Conservation (phyloP, 2,888 invertebrate genomes). For the Drosophila ustulata region DNA sequence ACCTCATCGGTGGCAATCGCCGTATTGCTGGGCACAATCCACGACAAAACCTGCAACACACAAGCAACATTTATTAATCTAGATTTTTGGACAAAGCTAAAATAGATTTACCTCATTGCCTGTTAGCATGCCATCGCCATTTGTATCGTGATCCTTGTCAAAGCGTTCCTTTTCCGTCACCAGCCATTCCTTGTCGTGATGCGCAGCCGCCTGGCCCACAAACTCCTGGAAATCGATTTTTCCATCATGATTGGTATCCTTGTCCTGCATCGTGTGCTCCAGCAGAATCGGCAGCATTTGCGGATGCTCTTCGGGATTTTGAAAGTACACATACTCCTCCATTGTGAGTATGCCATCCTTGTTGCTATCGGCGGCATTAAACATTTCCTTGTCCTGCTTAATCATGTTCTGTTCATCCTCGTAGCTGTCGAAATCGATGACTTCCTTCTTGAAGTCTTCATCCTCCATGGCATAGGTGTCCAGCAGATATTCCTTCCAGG, state of each 20-base stretch:
- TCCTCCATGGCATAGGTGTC: conserved; percentile 93
- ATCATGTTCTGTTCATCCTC: conserved; percentile 88
- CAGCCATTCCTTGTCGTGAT: conserved; percentile 91
- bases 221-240: conserved; percentile 90
- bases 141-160: conserved; percentile 93
- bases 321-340: conserved; percentile 94
- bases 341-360: conserved; percentile 91
- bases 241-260: conserved; percentile 94
- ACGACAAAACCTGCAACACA: conserved; percentile 88
- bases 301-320: conserved; percentile 96
- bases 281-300: conserved; percentile 93
- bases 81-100: no score
- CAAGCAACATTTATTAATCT: background rate
- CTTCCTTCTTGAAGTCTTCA: conserved; percentile 85
- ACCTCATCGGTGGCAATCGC: conserved; percentile 96
- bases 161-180: conserved; percentile 92
- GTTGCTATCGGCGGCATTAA: conserved; percentile 93
- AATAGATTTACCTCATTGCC: conserved; percentile 87
- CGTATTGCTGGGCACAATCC: conserved; percentile 96
- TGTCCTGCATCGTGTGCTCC: conserved; percentile 93
- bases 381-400: conserved; percentile 94
- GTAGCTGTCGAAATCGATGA: conserved; percentile 85
- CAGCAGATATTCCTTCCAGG: conserved; percentile 96
- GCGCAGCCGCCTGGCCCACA: conserved; percentile 85
- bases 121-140: conserved; percentile 93